Conservation (phyloP, 92 coral and sea anemone genomes). For the Palythoa caribaeorum region DNA sequence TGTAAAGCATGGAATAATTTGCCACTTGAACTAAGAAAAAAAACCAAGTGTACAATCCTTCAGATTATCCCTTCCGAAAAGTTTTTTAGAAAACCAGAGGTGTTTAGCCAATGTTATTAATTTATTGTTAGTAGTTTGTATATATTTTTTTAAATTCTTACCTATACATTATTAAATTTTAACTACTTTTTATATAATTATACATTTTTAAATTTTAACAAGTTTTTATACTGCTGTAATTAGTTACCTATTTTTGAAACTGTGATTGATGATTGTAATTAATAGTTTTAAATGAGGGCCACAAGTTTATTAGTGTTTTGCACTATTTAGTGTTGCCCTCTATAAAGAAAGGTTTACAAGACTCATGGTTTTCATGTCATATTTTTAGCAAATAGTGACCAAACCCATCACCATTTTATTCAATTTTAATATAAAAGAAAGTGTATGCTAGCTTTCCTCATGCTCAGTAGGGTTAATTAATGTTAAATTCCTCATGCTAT, state of each 20-base stretch:
- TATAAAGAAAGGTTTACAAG: background rate
- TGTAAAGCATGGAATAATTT: background rate
- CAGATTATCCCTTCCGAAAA: constrained; percentile 12
- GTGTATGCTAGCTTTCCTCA: background rate
- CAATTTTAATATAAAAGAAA: background rate
- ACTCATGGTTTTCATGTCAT: background rate
- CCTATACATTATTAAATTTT: too few relatives aligned
- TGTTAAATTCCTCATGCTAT: background rate
- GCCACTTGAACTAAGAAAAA: background rate
- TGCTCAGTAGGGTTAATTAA: background rate
- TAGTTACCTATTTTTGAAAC: background rate
- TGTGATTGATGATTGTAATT: background rate
- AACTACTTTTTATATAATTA: too few relatives aligned
- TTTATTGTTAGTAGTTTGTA: too few relatives aligned
- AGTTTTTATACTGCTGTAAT: background rate
- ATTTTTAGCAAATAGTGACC: background rate
- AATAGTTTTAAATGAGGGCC: background rate
- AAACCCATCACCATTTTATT: background rate
- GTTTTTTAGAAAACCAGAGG: background rate
- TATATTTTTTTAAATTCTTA: too few relatives aligned
- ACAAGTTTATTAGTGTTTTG: background rate
- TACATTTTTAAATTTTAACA: background rate
- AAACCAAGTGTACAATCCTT: constrained; percentile 3
- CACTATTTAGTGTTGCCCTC: background rate
- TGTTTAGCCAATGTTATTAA: background rate